Evolutionary conservation across 2,888 invertebrate genomes (phyloP).

Genomic region (Chymomyza procnemis): DNA sequence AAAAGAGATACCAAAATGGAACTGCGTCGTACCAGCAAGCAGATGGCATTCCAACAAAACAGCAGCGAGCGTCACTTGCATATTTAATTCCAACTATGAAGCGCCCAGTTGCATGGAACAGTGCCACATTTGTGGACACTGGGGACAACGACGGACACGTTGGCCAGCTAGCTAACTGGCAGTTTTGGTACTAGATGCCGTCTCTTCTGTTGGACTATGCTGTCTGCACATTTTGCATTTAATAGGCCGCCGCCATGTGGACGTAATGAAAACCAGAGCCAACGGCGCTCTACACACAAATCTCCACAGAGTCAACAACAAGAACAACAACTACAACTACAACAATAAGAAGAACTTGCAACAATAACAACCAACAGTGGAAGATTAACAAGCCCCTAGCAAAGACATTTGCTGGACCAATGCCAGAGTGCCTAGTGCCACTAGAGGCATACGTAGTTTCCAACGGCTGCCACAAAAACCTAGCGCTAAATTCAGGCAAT

Average conservation of each 20-base stretch:
- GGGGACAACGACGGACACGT: conserved; percentile 1
- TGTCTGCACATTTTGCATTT: conserved; percentile 71
- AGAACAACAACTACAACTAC: conserved; percentile 15
- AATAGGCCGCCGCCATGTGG: conserved; percentile 67
- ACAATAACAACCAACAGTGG: conserved; percentile 2
- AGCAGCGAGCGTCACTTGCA: conserved; percentile 60
- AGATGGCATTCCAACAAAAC: conserved; percentile 19
- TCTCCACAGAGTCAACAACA: conserved; percentile 15
- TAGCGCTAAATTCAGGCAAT: conserved; percentile 73
- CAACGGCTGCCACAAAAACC: conserved; percentile 28
- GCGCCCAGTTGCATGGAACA: conserved; percentile 15
- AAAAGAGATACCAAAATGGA: conserved; percentile 3
- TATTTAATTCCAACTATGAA: conserved; percentile 63
- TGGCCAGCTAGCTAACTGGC: background rate
- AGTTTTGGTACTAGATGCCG: conserved; percentile 51
- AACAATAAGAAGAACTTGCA: background rate
- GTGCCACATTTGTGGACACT: conserved; percentile 5
- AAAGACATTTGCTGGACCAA: conserved; percentile 50
- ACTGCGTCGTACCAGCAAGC: conserved; percentile 5
- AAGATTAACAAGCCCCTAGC: background rate
- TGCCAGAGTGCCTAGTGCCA: conserved; percentile 44
- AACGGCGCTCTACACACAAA: conserved; percentile 29
- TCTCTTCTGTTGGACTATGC: conserved; percentile 42
- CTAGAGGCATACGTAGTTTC: conserved; percentile 7
- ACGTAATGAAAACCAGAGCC: conserved; percentile 51